Evolutionary conservation across 2,113 vertebrate species (phyloP), one percentile per base, ranked within the genome.

Genomic region (Brienomyrus brachyistius): DNA sequence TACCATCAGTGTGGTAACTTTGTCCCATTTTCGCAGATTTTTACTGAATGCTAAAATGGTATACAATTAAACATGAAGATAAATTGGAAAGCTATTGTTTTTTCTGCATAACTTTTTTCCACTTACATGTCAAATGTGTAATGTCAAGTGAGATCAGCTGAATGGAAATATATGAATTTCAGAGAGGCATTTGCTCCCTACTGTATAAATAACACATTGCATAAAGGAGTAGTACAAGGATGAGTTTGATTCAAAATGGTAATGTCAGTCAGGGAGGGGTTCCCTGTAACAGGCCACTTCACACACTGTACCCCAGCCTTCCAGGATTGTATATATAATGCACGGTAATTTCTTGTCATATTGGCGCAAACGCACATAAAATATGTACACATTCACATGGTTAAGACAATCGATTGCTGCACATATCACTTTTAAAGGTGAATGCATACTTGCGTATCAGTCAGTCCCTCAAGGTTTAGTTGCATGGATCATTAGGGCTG

Each of bases 141-240:
- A 80, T 77, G 50, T 86, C n/a, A 45, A 51, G 59, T 50, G 27
- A 47, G 43, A 88, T 51, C 19, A 77, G 48, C 43, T 40, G 80
- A 88, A 88, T 88, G 80, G 77, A 90, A 50, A 43, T 40, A 1
- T 85, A 70, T 66, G 56, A 77, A 90, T 77, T 17, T 90, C 31
- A 85, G n/a, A 84, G 54, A 70, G 40, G 54, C 23, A 85, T 45
- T 23, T 27, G 35, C n/a, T 88, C 48, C 74, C 80, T 54, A 85
- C 50, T 52, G 17, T 77, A 90, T 88, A 66, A 88, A 90, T 90
- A 88, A 90, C 62, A 88, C 87, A 70, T 48, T 35, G 40, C 70
- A 88, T 27, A 21, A 62, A 50, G 85, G 47, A 19, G 77, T 43
- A 52, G 23, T 31, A 40, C 31, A 54, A 54, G 48, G 77, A 51